Evolutionary conservation across 2,888 invertebrate species (phyloP).

Genomic region (Megastigmus dorsalis): DNA sequence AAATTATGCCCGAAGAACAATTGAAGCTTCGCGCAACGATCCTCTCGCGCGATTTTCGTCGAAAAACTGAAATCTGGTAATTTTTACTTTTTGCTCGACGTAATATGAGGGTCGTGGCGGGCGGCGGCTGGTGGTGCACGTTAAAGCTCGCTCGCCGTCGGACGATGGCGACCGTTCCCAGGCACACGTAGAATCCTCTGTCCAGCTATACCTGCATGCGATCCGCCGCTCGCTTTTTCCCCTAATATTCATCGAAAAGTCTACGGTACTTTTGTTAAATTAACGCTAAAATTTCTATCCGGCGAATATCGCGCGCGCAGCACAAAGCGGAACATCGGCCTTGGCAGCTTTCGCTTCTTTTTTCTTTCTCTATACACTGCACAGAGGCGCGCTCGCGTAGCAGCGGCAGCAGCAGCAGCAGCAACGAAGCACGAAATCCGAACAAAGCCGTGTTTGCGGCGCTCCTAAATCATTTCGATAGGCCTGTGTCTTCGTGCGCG

Average conservation of each 20-base stretch:
- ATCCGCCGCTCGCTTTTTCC: background rate
- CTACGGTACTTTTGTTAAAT: background rate
- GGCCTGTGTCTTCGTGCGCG: background rate
- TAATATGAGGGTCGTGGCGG: background rate
- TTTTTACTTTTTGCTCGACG: background rate
- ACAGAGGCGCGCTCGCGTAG: no score
- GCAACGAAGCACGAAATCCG: no score
- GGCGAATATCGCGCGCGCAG: no score
- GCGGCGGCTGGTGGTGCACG: background rate
- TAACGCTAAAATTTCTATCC: background rate
- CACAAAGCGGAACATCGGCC: no score
- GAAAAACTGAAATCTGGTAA: background rate
- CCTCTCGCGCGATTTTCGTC: background rate
- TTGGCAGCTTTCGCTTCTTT: no score
- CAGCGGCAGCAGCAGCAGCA: no score
- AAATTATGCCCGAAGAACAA: background rate
- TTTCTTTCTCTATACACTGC: no score
- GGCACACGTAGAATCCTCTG: slow-evolving; percentile 7
- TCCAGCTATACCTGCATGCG: no score
- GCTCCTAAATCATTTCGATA: slow-evolving; percentile 43
- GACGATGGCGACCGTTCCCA: slow-evolving; percentile 22
- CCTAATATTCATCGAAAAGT: slow-evolving; percentile 3
- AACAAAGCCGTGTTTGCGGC: slow-evolving; percentile 51
- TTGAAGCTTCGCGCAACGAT: background rate
- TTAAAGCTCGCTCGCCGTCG: slow-evolving; percentile 2